These are phyloP conservation scores for Carcina quercana DNA, from an alignment of 2,888 invertebrate species.

Conservation along the genomic window DNA sequence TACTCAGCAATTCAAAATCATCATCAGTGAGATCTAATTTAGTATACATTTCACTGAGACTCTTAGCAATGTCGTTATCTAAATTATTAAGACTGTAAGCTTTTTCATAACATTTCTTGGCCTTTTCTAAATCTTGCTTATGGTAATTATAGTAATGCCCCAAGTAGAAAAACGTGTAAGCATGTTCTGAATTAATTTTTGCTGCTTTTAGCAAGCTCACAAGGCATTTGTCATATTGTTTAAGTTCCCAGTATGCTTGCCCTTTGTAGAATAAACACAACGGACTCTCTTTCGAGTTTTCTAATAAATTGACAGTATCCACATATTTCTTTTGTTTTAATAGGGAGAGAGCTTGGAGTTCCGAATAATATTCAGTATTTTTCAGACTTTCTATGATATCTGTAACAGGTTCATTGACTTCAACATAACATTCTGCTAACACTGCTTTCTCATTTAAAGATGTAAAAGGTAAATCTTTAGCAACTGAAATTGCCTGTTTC, in stretches of 20 bases:
- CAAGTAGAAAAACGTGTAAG: constrained; percentile 82
- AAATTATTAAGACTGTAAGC: constrained; percentile 82
- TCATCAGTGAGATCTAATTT: constrained; percentile 78
- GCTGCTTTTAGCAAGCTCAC: constrained; percentile 80
- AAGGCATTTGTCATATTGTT: constrained; percentile 76
- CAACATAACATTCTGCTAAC: constrained; percentile 53
- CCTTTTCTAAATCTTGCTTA: constrained; percentile 79
- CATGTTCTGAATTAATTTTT: constrained; percentile 82
- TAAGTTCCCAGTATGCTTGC: constrained; percentile 73
- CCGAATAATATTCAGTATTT: constrained; percentile 34
- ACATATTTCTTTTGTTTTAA: constrained; percentile 63
- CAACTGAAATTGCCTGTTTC: constrained; percentile 54
- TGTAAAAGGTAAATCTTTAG: constrained; percentile 38
- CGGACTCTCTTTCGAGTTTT: constrained; percentile 48
- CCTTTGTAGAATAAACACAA: constrained; percentile 76
- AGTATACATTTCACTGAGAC: constrained; percentile 84
- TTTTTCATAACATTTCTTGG: constrained; percentile 89
- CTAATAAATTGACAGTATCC: constrained; percentile 72
- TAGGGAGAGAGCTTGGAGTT: constrained; percentile 67
- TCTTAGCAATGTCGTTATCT: constrained; percentile 79
- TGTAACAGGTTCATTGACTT: constrained; percentile 37
- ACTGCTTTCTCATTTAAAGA: constrained; percentile 39
- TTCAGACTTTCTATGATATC: constrained; percentile 39
- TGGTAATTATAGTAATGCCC: constrained; percentile 82
- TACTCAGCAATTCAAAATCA: constrained; percentile 77